These are phyloP conservation scores for Temnothorax nylanderi DNA, from an alignment of 1,140 invertebrate genomes.

Conservation along the genomic window DNA sequence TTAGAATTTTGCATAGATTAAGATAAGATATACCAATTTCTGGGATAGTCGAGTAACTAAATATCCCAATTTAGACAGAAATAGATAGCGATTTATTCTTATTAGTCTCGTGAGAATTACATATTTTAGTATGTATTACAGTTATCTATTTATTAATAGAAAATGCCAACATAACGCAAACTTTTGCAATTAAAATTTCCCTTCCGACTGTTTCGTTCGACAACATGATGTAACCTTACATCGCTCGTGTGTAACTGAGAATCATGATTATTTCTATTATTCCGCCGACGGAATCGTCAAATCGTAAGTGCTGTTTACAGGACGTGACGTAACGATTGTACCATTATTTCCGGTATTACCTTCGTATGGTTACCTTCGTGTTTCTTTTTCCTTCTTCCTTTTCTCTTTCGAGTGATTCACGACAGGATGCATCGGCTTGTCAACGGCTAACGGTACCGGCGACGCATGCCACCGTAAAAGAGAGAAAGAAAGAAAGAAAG, in stretches of 20 bases:
- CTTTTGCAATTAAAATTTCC: not conserved
- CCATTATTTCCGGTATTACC: conserved; percentile 62
- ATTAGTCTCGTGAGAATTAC: conserved; percentile 11
- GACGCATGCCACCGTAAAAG: conserved; percentile 33
- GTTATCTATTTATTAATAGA: not conserved
- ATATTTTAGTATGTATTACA: not conserved
- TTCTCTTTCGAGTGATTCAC: conserved; percentile 46
- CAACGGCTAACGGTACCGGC: conserved; percentile 63
- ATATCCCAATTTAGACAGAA: not conserved
- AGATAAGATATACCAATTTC: not conserved
- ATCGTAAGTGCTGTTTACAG: conserved; percentile 63
- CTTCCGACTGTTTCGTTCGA: not conserved
- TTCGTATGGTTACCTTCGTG: conserved; percentile 36
- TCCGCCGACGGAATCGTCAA: conserved; percentile 49
- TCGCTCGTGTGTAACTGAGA: conserved; percentile 54
- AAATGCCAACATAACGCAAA: not conserved
- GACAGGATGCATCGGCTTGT: conserved; percentile 65
- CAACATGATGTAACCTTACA: conserved; percentile 55
- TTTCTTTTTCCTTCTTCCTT: conserved; percentile 7
- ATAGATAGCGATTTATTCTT: not conserved
- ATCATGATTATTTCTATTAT: conserved; percentile 61
- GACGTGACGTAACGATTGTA: conserved; percentile 53
- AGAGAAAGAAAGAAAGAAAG: not conserved
- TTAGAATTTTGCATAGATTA: not conserved
- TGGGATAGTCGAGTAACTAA: not conserved